These are phyloP conservation scores for Lepidothrix coronata DNA, from an alignment of 2,113 vertebrate species.

Conservation along the genomic window DNA sequence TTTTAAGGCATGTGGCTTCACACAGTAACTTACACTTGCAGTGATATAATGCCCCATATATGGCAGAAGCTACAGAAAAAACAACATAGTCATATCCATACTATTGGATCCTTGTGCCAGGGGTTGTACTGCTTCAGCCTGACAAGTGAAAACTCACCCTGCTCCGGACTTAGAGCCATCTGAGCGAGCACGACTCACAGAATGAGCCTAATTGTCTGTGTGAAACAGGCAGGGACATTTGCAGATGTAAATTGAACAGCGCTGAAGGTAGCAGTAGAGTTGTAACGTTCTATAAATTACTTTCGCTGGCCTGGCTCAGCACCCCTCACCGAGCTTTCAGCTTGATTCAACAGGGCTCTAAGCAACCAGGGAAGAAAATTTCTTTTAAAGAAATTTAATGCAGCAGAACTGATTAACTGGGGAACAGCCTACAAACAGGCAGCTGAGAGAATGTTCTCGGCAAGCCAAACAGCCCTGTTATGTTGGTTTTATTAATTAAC, in stretches of 20 bases:
- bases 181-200: neutral
- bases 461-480: conserved; percentile 46
- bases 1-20: neutral
- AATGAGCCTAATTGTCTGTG: conserved; percentile 1
- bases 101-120: neutral
- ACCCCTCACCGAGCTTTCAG: conserved; percentile 39
- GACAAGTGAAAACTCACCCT: neutral
- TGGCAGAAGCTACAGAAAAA: neutral
- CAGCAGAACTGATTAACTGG: conserved; percentile 66
- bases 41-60: neutral
- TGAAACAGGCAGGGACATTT: conserved; percentile 25
- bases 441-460: conserved; percentile 52
- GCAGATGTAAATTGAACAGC: conserved; percentile 13
- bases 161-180: neutral
- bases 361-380: conserved; percentile 60
- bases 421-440: conserved; percentile 60
- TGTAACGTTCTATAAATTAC: conserved; percentile 55
- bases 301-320: neutral
- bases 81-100: neutral
- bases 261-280: conserved; percentile 33
- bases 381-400: conserved; percentile 69
- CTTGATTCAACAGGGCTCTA: conserved; percentile 54
- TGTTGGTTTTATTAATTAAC: conserved; percentile 68
- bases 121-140: neutral
- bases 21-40: neutral